These are phyloP conservation scores for Allolobophora icterica DNA, from an alignment of 2,888 invertebrate genomes.

Conservation along the genomic window DNA sequence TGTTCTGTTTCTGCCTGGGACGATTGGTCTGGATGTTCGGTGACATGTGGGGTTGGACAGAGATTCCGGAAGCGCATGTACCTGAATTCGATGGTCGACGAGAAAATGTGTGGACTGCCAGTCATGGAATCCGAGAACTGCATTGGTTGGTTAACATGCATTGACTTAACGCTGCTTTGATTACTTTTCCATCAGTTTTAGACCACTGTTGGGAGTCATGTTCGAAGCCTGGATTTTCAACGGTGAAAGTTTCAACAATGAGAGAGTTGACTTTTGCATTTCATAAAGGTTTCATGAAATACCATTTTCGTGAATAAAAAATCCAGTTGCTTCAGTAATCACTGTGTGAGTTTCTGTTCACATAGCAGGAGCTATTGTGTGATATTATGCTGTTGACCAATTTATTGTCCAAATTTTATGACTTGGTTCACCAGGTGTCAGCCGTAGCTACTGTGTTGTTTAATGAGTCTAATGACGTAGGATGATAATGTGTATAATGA, in stretches of 20 bases:
- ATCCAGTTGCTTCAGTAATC: too few relatives aligned
- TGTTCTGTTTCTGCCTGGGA: constrained; percentile 74
- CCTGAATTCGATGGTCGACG: constrained; percentile 54
- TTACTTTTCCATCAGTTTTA: background rate
- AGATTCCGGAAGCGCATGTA: constrained; percentile 71
- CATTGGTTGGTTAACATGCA: constrained; percentile 51
- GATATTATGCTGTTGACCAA: too few relatives aligned
- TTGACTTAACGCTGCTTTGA: background rate
- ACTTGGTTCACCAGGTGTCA: too few relatives aligned
- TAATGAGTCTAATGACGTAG: too few relatives aligned
- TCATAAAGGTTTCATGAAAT: too few relatives aligned
- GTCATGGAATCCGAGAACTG: constrained; percentile 60
- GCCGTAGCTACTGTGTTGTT: too few relatives aligned
- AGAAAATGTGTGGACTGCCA: constrained; percentile 55
- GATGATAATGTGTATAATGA: background rate
- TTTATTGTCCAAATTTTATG: too few relatives aligned
- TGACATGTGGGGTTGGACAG: constrained; percentile 70
- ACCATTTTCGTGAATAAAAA: too few relatives aligned
- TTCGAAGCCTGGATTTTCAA: background rate
- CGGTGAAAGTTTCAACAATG: background rate
- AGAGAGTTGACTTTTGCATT: background rate
- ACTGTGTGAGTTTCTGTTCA: too few relatives aligned
- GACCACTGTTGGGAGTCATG: background rate
- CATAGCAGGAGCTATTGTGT: too few relatives aligned
- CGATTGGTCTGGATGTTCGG: constrained; percentile 68